Base-by-base conservation (phyloP, 2,888 invertebrate species). In the Pristionchus entomophagus region DNA sequence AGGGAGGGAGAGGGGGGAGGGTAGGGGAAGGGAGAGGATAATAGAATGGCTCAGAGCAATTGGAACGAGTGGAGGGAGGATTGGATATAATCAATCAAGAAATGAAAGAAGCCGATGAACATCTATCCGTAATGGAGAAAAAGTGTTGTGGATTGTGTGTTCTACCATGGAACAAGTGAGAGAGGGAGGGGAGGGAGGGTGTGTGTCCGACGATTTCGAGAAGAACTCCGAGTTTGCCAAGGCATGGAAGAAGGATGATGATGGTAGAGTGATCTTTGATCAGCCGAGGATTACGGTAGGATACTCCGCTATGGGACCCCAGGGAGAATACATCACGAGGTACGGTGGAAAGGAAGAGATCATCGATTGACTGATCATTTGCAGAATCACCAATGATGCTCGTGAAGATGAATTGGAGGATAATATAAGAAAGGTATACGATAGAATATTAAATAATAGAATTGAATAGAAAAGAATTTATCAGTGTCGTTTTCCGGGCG, bases 41-140 rank as follows among this genome's bases (percentile, higher is more conserved):
- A n/a, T n/a, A n/a, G n/a, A n/a, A n/a, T n/a, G n/a, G n/a, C n/a
- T n/a, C n/a, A 97, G 99, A 99, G 94, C 99, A 99, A 97, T 95
- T 99, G 96, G 99, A 99, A 95, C 96, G 99, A 93, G 97, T 99
- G 95, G 99, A 99, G 95, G 98, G 98, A 95, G 99, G 99, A 65
- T 98, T 99, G 97, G 99, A 99, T 95, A 98, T 98, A 95, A 99
- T 99, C 95, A 99, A 99, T 95, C 96, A 97, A 89, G 99, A 99
- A 94, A 99, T 99, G 99, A 96, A 96, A 94, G 99, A 99, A 94
- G 99, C 99, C 29, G 99, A 99, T 95, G 99, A 99, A 95, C 99
- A 99, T 95, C 95, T 99, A 93, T 98, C 98, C 91, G 93, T 99
- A 90, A 97, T 99, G 97, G 99, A 99, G 95, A 99, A n/a, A n/a